Evolutionary conservation across 37 sponge, comb jelly and placozoan genomes (phyloP).

Genomic region (Petrosia ficiformis): DNA sequence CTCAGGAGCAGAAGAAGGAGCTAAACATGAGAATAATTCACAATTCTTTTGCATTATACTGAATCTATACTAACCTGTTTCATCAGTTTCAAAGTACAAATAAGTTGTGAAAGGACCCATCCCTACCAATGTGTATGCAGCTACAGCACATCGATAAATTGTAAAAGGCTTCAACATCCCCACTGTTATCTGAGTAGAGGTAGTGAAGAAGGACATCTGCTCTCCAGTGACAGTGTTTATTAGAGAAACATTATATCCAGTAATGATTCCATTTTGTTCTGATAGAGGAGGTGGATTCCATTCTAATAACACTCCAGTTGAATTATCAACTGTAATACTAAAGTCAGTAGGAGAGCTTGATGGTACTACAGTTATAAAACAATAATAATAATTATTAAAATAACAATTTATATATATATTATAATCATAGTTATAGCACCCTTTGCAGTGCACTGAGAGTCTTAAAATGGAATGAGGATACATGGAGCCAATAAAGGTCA

Average conservation of each 20-base stretch:
- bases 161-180: constrained; percentile 33
- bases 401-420: no score
- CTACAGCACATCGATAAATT: constrained; percentile 23
- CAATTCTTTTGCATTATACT: no score
- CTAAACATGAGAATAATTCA: no score
- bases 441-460: no score
- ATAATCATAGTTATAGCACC: no score
- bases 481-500: no score
- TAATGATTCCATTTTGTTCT: constrained; percentile 39
- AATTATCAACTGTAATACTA: neutral
- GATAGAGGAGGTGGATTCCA: constrained; percentile 21
- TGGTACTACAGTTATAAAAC: neutral
- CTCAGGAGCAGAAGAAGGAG: no score
- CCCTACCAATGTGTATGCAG: constrained; percentile 42
- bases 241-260: constrained; percentile 6
- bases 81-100: neutral
- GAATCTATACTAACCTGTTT: constrained; percentile 23
- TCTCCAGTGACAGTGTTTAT: neutral
- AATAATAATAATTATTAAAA: no score
- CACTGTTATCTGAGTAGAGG: constrained; percentile 1
- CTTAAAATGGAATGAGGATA: no score
- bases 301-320: neutral
- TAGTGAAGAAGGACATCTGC: neutral
- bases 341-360: neutral
- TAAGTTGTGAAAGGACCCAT: constrained; percentile 20